Evolutionary conservation across 2,888 invertebrate species (phyloP), one percentile per base, ranked within the genome.

Genomic region (Phorcus lineatus): DNA sequence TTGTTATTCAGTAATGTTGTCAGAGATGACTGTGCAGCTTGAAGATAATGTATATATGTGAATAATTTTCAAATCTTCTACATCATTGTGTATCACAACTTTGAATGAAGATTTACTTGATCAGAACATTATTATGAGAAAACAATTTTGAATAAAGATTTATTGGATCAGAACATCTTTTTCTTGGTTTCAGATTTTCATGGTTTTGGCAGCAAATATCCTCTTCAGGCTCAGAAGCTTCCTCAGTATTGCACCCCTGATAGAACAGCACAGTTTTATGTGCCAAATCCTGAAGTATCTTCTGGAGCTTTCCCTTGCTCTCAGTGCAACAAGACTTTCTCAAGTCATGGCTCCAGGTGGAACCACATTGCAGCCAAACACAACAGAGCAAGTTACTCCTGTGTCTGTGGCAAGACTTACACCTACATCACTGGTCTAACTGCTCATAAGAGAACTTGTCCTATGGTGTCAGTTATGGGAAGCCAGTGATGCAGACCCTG

Each of bases 111-210:
- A 36, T 36, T 36, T 36, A 36, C 36, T 36, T 7, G 4, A 36
- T 36, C 7, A 7, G 36, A 3, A 36, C 36, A 36, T 6, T 36
- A 36, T 6, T 36, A 36, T 36, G 3, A 7, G 3, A 36, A 3
- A 36, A 6, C 36, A 36, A 36, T 36, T 36, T 36, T 36, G 47
- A 47, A 47, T 47, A 47, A 47, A 47, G 13, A 47, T 13, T 47
- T 47, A 7, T 22, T 57, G 57, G 57, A 57, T 24, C 19, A 57
- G 19, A 22, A 19, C 19, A 6, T 22, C 57, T 57, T 57, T 57
- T 70, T 70, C 19, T 70, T 70, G 70, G 36, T 70, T 70, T 31
- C 70, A 70, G 70, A 40, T 70, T n/a, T 70, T 70, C 36, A 40
- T 40, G 40, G 70, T 70, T 40, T 17, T 70, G 70, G 70, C 70